phyloP scores from a whole-genome alignment of 2,797 vertebrate species.

The Gobionotothen gibberifrons region DNA sequence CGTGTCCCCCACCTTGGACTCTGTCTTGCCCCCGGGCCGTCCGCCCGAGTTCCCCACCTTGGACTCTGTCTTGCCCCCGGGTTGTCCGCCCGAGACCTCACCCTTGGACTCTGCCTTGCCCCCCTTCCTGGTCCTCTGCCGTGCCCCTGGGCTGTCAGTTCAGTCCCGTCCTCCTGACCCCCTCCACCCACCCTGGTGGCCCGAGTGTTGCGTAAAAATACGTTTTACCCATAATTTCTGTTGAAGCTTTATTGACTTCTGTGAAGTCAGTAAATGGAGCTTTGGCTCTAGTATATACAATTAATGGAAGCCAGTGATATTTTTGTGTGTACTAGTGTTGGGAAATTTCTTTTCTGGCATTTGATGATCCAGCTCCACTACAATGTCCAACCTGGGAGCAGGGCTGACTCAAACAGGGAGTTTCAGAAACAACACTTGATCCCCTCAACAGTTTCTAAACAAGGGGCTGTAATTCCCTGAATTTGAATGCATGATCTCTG shows the following conservation, averaged over 20 bases:
- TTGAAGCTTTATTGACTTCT: conserved; percentile 26
- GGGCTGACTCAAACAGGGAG: conserved; percentile 23
- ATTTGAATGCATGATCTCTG: conserved; percentile 24
- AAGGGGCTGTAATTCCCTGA: conserved; percentile 26
- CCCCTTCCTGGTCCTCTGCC: too few relatives aligned
- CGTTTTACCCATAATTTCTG: conserved; percentile 11
- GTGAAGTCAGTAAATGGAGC: conserved; percentile 21
- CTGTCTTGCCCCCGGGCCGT: too few relatives aligned
- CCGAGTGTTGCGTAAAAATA: too few relatives aligned
- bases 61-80: too few relatives aligned
- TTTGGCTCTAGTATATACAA: conserved; percentile 31
- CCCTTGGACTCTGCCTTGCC: too few relatives aligned
- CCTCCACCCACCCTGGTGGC: too few relatives aligned
- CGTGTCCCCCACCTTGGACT: too few relatives aligned
- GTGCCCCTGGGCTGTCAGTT: too few relatives aligned
- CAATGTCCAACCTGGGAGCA: conserved; percentile 54
- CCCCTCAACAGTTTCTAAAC: conserved; percentile 25
- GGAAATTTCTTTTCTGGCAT: conserved; percentile 58
- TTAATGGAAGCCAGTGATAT: conserved; percentile 44
- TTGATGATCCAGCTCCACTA: conserved; percentile 27
- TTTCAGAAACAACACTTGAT: conserved; percentile 53
- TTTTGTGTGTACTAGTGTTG: conserved; percentile 43
- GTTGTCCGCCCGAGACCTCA: too few relatives aligned
- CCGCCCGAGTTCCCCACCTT: too few relatives aligned
- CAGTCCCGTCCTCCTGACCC: too few relatives aligned